Evolutionary conservation across 2,797 vertebrate genomes (phyloP).

Genomic region (Spea hammondii): DNA sequence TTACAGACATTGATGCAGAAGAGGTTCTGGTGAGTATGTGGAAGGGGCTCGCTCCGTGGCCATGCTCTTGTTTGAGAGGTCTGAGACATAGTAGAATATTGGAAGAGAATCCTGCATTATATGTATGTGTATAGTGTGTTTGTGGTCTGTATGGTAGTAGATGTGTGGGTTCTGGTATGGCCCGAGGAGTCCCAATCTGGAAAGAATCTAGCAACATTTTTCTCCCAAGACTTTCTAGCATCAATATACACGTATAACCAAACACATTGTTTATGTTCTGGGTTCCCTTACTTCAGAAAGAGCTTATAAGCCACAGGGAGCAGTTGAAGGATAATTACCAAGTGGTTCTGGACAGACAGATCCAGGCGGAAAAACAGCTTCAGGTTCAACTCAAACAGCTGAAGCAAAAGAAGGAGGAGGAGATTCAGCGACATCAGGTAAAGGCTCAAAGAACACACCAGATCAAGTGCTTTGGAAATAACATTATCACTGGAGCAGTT

Average conservation of each 20-base stretch:
- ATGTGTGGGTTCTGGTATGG: too few relatives aligned
- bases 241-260: too few relatives aligned
- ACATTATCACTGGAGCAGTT: neutral
- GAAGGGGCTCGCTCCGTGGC: neutral
- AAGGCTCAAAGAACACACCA: neutral
- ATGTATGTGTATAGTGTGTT: neutral
- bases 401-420: constrained; percentile 71
- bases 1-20: constrained; percentile 71
- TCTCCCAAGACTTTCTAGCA: too few relatives aligned
- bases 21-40: constrained; percentile 68
- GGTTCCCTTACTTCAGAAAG: constrained; percentile 60
- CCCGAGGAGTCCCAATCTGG: too few relatives aligned
- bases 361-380: constrained; percentile 75
- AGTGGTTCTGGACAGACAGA: constrained; percentile 74
- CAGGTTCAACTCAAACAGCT: constrained; percentile 75
- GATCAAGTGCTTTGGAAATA: neutral
- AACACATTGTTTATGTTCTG: too few relatives aligned
- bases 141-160: too few relatives aligned
- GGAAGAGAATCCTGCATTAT: neutral
- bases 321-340: constrained; percentile 74
- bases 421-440: constrained; percentile 76
- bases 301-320: constrained; percentile 72
- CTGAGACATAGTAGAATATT: too few relatives aligned
- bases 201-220: too few relatives aligned
- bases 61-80: too few relatives aligned